phyloP scores from a whole-genome alignment of 2,888 invertebrate species.

The Parapristionchus giblindavisi region DNA sequence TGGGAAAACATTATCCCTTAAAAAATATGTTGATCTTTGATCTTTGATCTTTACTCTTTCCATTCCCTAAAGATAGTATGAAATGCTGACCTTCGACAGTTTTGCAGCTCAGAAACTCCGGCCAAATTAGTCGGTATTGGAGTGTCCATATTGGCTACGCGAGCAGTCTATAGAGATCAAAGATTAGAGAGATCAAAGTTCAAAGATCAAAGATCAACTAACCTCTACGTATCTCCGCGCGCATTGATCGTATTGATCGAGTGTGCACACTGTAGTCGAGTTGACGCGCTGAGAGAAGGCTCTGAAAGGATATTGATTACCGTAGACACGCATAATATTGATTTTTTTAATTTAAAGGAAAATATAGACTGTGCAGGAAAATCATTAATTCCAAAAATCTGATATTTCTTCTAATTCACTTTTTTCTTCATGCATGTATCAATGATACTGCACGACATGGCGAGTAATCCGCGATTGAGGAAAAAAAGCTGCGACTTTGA shows the following conservation, averaged over 20 bases:
- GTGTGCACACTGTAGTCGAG: constrained; percentile 54
- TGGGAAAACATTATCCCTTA: constrained; percentile 51
- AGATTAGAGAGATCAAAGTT: constrained; percentile 29
- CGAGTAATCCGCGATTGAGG: background rate
- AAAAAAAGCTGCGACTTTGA: background rate
- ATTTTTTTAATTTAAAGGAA: background rate
- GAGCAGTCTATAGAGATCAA: constrained; percentile 23
- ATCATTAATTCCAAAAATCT: background rate
- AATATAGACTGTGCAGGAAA: background rate
- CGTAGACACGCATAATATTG: background rate
- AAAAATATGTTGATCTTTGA: no score
- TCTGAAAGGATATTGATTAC: background rate
- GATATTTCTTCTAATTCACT: no score
- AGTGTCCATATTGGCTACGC: constrained; percentile 45
- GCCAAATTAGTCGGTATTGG: constrained; percentile 49
- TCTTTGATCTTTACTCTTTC: no score
- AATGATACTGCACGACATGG: background rate
- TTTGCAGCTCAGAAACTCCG: constrained; percentile 48
- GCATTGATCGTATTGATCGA: constrained; percentile 60
- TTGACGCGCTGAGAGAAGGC: constrained; percentile 52
- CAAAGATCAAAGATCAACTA: background rate
- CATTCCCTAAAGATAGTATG: background rate
- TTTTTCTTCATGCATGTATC: background rate
- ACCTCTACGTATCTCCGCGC: constrained; percentile 56
- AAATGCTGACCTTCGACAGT: constrained; percentile 47